Evolutionary conservation across 2,888 invertebrate species (phyloP), one percentile per base, ranked within the genome.

Genomic region (Acholoe squamosa): DNA sequence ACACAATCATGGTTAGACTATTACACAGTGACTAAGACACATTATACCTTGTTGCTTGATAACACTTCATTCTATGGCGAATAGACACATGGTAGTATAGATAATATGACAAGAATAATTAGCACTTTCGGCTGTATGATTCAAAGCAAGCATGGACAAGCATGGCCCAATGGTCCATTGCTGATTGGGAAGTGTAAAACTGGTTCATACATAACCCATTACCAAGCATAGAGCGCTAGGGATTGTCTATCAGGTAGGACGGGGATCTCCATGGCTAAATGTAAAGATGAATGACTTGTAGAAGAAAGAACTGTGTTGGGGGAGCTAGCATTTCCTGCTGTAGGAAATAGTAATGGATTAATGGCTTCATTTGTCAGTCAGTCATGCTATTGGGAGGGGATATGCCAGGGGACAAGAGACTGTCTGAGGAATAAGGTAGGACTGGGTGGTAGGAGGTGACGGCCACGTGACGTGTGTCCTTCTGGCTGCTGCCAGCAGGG

Each of bases 321-420:
- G 14, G 43, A 43, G n/a, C 61, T n/a, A 61, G 61, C 61, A 61
- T 61, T 19, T 19, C 22, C 61, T 7, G 61, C 61, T n/a, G 61
- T n/a, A n/a, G 61, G 61, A 7, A 61, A 71, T 71, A 28, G 71
- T 14, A 71, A 28, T 71, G 19, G 71, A 71, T 71, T 25, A 71
- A 71, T 71, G 71, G 25, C 19, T 71, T 71, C 71, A 71, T 71
- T 71, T 71, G 71, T 71, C 71, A 71, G 71, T 25, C 28, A 25
- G 71, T 16, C n/a, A 28, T 71, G 71, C 19, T 25, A 71, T 71
- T 71, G n/a, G 71, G 71, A 0, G 25, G 71, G 71, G 71, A 71
- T 71, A 71, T 71, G 71, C 28, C 71, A 28, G 28, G n/a, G 25
- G 5, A 71, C 71, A 71, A 71, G n/a, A 71, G 71, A 3, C 28